Evolutionary conservation across 2,113 vertebrate species (phyloP).

Genomic region (Cebus imitator): DNA sequence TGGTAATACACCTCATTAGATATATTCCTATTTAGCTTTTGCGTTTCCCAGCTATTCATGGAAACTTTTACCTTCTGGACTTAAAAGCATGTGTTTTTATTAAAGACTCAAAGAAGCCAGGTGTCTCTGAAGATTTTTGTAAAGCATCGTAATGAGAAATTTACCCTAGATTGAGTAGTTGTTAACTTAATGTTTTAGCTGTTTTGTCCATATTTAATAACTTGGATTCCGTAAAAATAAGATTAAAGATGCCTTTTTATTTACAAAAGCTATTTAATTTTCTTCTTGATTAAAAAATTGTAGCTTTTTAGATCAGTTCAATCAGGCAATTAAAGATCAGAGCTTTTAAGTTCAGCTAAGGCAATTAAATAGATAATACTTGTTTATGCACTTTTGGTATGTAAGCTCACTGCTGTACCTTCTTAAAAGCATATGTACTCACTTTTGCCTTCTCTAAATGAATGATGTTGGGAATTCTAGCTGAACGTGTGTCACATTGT

Average conservation of each 20-base stretch:
- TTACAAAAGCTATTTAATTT: slow-evolving; percentile 80
- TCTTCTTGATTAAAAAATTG: slow-evolving; percentile 79
- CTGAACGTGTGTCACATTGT: slow-evolving; percentile 62
- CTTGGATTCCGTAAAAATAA: slow-evolving; percentile 76
- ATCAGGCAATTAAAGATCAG: slow-evolving; percentile 81
- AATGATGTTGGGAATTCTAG: slow-evolving; percentile 58
- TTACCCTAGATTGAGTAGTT: slow-evolving; percentile 56
- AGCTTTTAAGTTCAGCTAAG: slow-evolving; percentile 78
- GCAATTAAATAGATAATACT: slow-evolving; percentile 79
- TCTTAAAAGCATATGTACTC: slow-evolving; percentile 55
- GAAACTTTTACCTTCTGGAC: slow-evolving; percentile 43
- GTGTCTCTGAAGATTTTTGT: slow-evolving; percentile 48
- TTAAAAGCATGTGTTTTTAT: slow-evolving; percentile 59
- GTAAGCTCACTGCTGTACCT: slow-evolving; percentile 36
- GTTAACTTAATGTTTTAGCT: slow-evolving; percentile 68
- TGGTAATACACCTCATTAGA: not conserved
- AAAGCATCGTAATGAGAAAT: slow-evolving; percentile 56
- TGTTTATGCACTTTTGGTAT: slow-evolving; percentile 64
- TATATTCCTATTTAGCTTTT: slow-evolving; percentile 1
- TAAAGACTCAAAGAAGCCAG: slow-evolving; percentile 8
- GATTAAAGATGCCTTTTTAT: slow-evolving; percentile 79
- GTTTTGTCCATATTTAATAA: slow-evolving; percentile 78
- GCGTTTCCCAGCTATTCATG: slow-evolving; percentile 23
- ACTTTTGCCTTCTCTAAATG: slow-evolving; percentile 68
- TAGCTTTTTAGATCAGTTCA: slow-evolving; percentile 80